Evolutionary conservation across 64 coral and sea anemone species (phyloP), one percentile per base, ranked within the genome.

Genomic region (Dendrophyllia cribrosa): DNA sequence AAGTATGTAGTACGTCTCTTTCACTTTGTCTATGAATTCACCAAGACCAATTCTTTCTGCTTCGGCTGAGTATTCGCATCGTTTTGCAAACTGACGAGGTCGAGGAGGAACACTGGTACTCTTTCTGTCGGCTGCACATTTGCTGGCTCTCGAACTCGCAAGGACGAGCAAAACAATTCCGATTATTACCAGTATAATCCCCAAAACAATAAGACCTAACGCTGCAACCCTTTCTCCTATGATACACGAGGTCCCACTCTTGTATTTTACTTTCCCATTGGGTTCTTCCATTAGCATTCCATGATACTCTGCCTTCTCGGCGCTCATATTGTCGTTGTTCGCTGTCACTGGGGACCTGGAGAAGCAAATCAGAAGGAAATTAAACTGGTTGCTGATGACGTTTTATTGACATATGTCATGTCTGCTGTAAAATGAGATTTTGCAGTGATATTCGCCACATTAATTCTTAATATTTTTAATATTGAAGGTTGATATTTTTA

Each of bases 41-140:
- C 71, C 70, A 2, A 98, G 61, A 11, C 83, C 93, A 11, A 93
- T 56, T 87, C 77, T 62, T 34, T 91, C 63, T 48, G 93, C 96
- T 78, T 98, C 96, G 4, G 75, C 22, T 8, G 90, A 93, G 52
- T 91, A 88, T 21, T 76, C 53, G 77, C 96, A 98, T 21, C 21
- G 79, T 15, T 47, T 16, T 3, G 19, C 46, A 20, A 4, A 23
- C 63, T 51, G 19, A 7, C 7, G 15, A 49, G 72, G 4, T 6
- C 1, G 21, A 7, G 10, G 58, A 59, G 56, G 22, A 43, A 23
- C 21, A 4, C 19, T 24, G n/a, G n/a, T n/a, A 20, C 2, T 43
- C 10, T 8, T 46, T 10, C 60, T 71, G n/a, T 78, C 68, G 8
- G 26, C 15, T 44, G 3, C 70, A 23, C 87, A 83, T 8, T 50